Evolutionary conservation across 2,797 vertebrate genomes (phyloP).

Genomic region (Myiothlypis coronata): DNA sequence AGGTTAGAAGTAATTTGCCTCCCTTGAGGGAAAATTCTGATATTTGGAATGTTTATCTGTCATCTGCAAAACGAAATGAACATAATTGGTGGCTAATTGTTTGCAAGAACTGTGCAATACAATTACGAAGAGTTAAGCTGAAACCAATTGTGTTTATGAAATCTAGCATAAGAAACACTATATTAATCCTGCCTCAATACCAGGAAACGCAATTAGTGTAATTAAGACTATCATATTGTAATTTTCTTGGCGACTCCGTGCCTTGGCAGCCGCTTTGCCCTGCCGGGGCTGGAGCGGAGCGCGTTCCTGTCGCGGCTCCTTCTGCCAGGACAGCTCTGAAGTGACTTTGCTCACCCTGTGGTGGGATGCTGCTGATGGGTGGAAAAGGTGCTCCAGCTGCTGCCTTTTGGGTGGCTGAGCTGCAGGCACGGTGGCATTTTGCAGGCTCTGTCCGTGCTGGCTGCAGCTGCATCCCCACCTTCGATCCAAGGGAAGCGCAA

Average conservation of each 20-base stretch:
- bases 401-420: not conserved
- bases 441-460: not conserved
- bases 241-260: slow-evolving; percentile 18
- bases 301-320: not conserved
- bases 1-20: slow-evolving; percentile 35
- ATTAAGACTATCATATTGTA: slow-evolving; percentile 54
- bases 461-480: not conserved
- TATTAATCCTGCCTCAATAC: slow-evolving; percentile 49
- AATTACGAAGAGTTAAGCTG: slow-evolving; percentile 40
- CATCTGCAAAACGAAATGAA: slow-evolving; percentile 39
- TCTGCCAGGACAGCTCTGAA: not conserved
- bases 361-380: not conserved
- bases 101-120: slow-evolving; percentile 39
- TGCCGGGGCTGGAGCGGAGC: not conserved
- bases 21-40: slow-evolving; percentile 23
- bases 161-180: slow-evolving; percentile 39
- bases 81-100: slow-evolving; percentile 66
- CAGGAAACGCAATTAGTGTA: slow-evolving; percentile 34
- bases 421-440: not conserved
- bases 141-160: slow-evolving; percentile 56
- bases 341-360: not conserved
- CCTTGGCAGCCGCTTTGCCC: not conserved
- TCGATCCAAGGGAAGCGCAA: not conserved
- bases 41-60: slow-evolving; percentile 45
- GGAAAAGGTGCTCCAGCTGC: not conserved